These are phyloP conservation scores for Alligator mississippiensis DNA, from an alignment of 2,113 vertebrate species.

Conservation along the genomic window DNA sequence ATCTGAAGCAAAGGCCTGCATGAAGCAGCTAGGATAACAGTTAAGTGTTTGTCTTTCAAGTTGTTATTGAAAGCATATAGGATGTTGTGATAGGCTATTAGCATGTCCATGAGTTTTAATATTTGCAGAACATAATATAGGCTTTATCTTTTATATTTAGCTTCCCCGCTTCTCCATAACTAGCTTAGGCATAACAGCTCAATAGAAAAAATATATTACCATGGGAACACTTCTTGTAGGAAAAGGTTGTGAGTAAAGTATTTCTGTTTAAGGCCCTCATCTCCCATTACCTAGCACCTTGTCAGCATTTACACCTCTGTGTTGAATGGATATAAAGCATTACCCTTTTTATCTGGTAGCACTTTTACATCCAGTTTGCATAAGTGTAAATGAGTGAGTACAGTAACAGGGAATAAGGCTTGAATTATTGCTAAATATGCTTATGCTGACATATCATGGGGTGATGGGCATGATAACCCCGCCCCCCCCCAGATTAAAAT, in stretches of 20 bases:
- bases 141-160: neutral
- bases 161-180: neutral
- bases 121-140: neutral
- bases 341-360: neutral
- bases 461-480: neutral
- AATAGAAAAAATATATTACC: neutral
- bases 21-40: no score
- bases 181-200: neutral
- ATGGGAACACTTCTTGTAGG: neutral
- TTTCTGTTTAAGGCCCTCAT: neutral
- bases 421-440: neutral
- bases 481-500: constrained; percentile 23
- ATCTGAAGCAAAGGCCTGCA: no score
- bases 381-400: neutral
- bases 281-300: neutral
- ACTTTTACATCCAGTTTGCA: neutral
- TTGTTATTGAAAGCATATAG: neutral
- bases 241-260: neutral
- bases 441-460: neutral
- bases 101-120: neutral
- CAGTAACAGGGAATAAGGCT: neutral
- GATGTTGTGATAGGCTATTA: neutral
- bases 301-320: neutral
- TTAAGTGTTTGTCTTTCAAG: neutral
- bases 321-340: neutral